phyloP scores from a whole-genome alignment of 1,140 invertebrate genomes.

The Chrysopa pallens region DNA sequence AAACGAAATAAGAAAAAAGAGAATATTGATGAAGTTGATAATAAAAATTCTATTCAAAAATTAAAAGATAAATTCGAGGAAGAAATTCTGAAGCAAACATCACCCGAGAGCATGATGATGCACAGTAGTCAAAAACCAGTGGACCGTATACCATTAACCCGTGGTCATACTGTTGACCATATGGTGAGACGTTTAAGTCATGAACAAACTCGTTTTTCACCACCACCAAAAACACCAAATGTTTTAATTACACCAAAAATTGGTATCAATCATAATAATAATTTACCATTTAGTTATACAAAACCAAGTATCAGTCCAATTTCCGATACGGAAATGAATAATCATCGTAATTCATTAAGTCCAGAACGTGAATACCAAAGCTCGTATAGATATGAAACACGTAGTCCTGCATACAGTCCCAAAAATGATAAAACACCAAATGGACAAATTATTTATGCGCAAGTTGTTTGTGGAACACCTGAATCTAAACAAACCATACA shows the following conservation, averaged over 20 bases:
- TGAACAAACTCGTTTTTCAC: slow-evolving; percentile 42
- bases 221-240: slow-evolving; percentile 29
- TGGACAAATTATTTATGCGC: slow-evolving; percentile 47
- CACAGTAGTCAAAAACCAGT: too few relatives aligned
- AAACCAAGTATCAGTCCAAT: slow-evolving; percentile 22
- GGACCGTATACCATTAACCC: slow-evolving; percentile 27
- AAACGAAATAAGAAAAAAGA: slow-evolving; percentile 7
- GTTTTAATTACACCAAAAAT: slow-evolving; percentile 36
- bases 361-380: neutral
- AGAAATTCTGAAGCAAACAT: slow-evolving; percentile 5
- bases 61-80: slow-evolving; percentile 2
- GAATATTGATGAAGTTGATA: slow-evolving; percentile 5
- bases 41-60: slow-evolving; percentile 1
- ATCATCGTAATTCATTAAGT: slow-evolving; percentile 4
- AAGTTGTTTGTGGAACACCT: slow-evolving; percentile 36
- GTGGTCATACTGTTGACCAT: slow-evolving; percentile 40
- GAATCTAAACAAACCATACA: slow-evolving; percentile 31
- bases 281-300: slow-evolving; percentile 58
- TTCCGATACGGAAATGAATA: slow-evolving; percentile 6
- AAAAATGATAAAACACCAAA: slow-evolving; percentile 13
- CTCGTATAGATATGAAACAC: neutral
- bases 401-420: slow-evolving; percentile 13
- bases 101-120: slow-evolving; percentile 1
- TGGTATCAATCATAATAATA: slow-evolving; percentile 45
- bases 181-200: slow-evolving; percentile 42